phyloP scores from a whole-genome alignment of 1,140 invertebrate species.

The Belonocnema kinseyi region DNA sequence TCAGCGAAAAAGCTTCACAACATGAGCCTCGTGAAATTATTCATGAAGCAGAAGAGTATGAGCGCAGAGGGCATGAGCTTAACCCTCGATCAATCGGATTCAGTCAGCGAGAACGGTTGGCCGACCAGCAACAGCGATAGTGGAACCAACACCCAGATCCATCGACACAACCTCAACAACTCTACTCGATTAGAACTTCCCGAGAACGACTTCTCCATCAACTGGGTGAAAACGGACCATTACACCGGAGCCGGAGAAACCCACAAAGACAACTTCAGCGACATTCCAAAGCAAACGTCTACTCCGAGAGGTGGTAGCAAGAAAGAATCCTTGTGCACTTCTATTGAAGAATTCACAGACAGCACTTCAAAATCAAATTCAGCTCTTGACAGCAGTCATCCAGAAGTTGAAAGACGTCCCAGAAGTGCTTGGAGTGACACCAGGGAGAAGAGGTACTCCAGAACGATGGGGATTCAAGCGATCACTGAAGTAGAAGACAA shows the following conservation, averaged over 20 bases:
- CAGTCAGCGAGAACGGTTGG: slow-evolving; percentile 67
- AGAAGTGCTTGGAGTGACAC: slow-evolving; percentile 41
- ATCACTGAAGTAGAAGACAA: slow-evolving; percentile 69
- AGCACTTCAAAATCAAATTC: slow-evolving; percentile 66
- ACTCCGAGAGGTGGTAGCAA: slow-evolving; percentile 68
- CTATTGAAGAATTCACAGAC: slow-evolving; percentile 74
- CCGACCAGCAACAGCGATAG: slow-evolving; percentile 69
- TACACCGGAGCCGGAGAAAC: slow-evolving; percentile 28
- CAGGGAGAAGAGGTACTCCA: slow-evolving; percentile 32
- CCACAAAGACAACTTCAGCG: slow-evolving; percentile 15
- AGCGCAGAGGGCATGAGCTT: slow-evolving; percentile 82
- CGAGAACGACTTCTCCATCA: slow-evolving; percentile 70
- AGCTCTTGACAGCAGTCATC: slow-evolving; percentile 28
- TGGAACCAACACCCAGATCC: slow-evolving; percentile 66
- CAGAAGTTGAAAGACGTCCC: slow-evolving; percentile 31
- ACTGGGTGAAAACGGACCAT: slow-evolving; percentile 68
- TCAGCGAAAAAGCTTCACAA: slow-evolving; percentile 77
- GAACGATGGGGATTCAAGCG: slow-evolving; percentile 64
- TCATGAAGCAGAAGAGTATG: slow-evolving; percentile 92
- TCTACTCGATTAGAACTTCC: slow-evolving; percentile 34
- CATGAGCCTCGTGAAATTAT: slow-evolving; percentile 90
- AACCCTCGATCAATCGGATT: slow-evolving; percentile 70
- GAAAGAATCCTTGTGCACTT: slow-evolving; percentile 68
- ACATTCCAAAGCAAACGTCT: slow-evolving; percentile 7
- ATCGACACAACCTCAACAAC: slow-evolving; percentile 52